Conservation (phyloP, 2,888 invertebrate species). For the Pyrgus malvae region DNA sequence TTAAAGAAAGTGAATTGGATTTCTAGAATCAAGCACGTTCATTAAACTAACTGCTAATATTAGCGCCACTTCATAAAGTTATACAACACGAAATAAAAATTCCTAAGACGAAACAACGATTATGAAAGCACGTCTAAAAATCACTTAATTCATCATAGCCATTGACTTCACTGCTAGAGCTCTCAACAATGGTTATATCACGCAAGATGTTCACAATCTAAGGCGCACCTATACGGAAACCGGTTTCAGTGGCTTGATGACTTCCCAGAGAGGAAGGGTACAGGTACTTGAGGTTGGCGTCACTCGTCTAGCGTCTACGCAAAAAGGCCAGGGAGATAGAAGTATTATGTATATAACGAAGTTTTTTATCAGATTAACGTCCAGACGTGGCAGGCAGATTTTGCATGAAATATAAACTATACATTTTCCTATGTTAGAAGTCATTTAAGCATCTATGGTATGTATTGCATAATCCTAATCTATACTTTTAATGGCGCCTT, state of each 20-base stretch:
- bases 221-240: slow-evolving; percentile 15
- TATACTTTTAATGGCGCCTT: too few relatives aligned
- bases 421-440: too few relatives aligned
- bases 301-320: neutral
- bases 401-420: too few relatives aligned
- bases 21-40: too few relatives aligned
- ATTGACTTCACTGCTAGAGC: slow-evolving; percentile 4
- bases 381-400: too few relatives aligned
- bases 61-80: neutral
- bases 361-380: too few relatives aligned
- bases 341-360: too few relatives aligned
- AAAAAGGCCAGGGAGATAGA: too few relatives aligned
- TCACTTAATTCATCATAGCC: slow-evolving; percentile 14
- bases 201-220: slow-evolving; percentile 10
- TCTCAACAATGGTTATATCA: slow-evolving; percentile 22
- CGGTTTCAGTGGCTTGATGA: slow-evolving; percentile 18
- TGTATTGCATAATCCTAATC: too few relatives aligned
- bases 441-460: too few relatives aligned
- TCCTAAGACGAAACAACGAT: neutral
- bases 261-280: slow-evolving; percentile 23
- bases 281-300: slow-evolving; percentile 2
- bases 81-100: neutral
- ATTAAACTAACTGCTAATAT: neutral
- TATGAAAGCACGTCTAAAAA: slow-evolving; percentile 8
- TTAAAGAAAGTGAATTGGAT: too few relatives aligned